These are phyloP conservation scores for Kryptolebias ocellatus DNA, from an alignment of 2,797 vertebrate species.

Conservation along the genomic window DNA sequence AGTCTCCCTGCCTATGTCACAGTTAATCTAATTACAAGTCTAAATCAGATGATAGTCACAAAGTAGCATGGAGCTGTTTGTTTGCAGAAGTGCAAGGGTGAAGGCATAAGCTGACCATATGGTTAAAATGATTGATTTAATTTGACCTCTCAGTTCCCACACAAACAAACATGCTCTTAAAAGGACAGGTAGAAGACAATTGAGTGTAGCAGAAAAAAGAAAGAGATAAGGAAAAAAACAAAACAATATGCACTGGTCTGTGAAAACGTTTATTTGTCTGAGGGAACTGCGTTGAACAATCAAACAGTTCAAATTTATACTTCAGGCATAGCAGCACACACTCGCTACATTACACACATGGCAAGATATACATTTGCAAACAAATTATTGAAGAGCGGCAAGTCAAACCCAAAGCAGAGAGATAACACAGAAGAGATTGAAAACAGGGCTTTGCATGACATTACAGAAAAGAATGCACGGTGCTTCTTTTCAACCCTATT, in stretches of 20 bases:
- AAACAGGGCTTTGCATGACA: conserved; percentile 41
- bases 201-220: background rate
- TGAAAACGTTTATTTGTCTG: conserved; percentile 1
- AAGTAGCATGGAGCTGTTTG: conserved; percentile 57
- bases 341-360: background rate
- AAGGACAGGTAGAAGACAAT: background rate
- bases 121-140: conserved; percentile 43
- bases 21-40: conserved; percentile 69
- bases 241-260: background rate
- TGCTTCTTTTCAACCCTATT: conserved; percentile 34
- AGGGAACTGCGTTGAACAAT: background rate
- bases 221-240: background rate
- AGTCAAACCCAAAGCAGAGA: conserved; percentile 23
- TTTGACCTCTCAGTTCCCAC: background rate
- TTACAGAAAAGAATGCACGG: conserved; percentile 35
- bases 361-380: conserved; percentile 4
- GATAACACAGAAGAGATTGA: conserved; percentile 18
- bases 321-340: background rate
- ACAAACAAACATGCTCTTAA: conserved; percentile 5
- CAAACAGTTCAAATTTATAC: conserved; percentile 10
- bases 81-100: conserved; percentile 24
- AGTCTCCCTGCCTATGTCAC: conserved; percentile 62
- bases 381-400: conserved; percentile 21
- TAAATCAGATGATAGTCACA: conserved; percentile 65
- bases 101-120: conserved; percentile 33